These are phyloP conservation scores for Mareca penelope DNA, from an alignment of 2,797 vertebrate genomes.

Conservation along the genomic window DNA sequence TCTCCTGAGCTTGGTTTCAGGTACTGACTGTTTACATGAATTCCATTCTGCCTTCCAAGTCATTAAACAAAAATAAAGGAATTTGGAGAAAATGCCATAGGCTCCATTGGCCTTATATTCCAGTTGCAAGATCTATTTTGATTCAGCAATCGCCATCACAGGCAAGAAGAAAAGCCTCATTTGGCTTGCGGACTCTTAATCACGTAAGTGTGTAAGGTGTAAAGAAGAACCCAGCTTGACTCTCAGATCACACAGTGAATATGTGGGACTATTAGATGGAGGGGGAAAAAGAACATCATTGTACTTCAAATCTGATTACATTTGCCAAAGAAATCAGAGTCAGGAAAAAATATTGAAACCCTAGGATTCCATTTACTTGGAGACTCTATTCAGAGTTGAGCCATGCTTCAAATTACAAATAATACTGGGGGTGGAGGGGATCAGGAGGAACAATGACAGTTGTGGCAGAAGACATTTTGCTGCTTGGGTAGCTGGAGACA, in stretches of 20 bases:
- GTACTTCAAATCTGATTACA: constrained; percentile 42
- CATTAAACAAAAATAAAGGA: constrained; percentile 42
- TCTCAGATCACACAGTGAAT: constrained; percentile 5
- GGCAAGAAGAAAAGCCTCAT: constrained; percentile 6
- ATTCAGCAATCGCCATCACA: constrained; percentile 8
- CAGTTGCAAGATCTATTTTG: constrained; percentile 1
- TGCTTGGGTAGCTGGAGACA: constrained; percentile 5
- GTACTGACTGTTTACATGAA: background rate
- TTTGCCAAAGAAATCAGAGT: constrained; percentile 35
- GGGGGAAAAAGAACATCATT: background rate
- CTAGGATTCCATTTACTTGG: constrained; percentile 46
- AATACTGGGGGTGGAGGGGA: constrained; percentile 40
- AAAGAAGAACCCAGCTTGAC: constrained; percentile 53
- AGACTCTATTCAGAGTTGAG: constrained; percentile 48
- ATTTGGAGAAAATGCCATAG: constrained; percentile 15
- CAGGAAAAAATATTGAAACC: constrained; percentile 39
- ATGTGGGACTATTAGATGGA: background rate
- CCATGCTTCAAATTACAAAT: constrained; percentile 51
- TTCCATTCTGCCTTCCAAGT: background rate
- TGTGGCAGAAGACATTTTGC: background rate
- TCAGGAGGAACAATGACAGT: constrained; percentile 14
- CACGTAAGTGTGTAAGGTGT: constrained; percentile 15
- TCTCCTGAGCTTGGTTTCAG: background rate
- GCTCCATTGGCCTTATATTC: background rate
- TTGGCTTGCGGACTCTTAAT: constrained; percentile 38